These are phyloP conservation scores for Agrotis segetum DNA, from an alignment of 2,888 invertebrate genomes.

Conservation along the genomic window DNA sequence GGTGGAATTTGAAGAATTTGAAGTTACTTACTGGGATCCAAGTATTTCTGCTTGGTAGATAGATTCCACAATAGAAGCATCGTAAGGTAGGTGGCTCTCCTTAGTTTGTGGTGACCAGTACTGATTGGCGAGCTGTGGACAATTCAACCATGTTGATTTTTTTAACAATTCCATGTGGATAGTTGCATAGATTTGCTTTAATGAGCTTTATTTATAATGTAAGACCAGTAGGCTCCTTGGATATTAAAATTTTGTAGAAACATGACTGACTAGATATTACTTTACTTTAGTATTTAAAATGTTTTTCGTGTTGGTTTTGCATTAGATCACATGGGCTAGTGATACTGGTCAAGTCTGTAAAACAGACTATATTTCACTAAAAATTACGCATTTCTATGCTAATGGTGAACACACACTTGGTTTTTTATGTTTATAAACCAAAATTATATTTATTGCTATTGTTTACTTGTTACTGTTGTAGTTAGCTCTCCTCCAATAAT, in stretches of 20 bases:
- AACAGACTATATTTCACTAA: constrained; percentile 3
- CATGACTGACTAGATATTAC: constrained; percentile 64
- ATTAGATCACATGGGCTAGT: not conserved
- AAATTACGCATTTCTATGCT: not conserved
- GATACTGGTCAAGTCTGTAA: no score
- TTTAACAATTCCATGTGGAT: constrained; percentile 82
- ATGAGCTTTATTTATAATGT: constrained; percentile 43
- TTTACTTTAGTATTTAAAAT: constrained; percentile 24
- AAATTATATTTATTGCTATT: not conserved
- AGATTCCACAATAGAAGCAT: constrained; percentile 95
- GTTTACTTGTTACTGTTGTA: not conserved
- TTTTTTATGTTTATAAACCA: not conserved
- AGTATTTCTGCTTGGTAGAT: constrained; percentile 97
- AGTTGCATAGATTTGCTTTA: constrained; percentile 84
- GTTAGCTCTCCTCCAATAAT: not conserved
- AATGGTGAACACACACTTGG: not conserved
- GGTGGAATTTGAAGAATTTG: constrained; percentile 45
- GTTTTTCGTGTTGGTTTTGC: not conserved
- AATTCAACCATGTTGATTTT: constrained; percentile 84
- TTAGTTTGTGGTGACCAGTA: constrained; percentile 98
- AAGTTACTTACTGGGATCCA: constrained; percentile 93
- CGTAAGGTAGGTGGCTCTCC: constrained; percentile 93
- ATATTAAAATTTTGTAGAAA: constrained; percentile 47
- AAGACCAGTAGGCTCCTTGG: constrained; percentile 85
- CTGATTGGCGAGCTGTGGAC: constrained; percentile 95